These are phyloP conservation scores for Hepsetus odoe DNA, from an alignment of 2,113 vertebrate species.

Conservation along the genomic window DNA sequence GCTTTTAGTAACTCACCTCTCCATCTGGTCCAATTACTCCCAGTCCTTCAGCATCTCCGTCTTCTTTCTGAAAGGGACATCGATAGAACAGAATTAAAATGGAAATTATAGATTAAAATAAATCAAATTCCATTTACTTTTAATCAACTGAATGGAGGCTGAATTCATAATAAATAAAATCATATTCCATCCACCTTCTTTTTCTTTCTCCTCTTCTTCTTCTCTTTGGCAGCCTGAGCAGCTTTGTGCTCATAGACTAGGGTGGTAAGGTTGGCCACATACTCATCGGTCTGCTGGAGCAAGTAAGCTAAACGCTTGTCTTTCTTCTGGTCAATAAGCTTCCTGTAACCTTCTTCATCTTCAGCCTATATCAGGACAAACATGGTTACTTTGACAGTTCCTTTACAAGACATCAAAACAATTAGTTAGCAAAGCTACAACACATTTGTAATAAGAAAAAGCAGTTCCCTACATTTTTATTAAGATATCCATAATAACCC, in stretches of 20 bases:
- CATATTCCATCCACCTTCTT: conserved; percentile 82
- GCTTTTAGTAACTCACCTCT: conserved; percentile 79
- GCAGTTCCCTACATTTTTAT: not conserved
- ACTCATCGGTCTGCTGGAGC: conserved; percentile 96
- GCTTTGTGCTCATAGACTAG: conserved; percentile 97
- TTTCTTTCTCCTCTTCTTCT: conserved; percentile 90
- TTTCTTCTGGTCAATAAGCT: conserved; percentile 98
- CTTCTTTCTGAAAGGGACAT: conserved; percentile 80
- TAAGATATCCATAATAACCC: not conserved
- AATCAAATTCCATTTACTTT: not conserved
- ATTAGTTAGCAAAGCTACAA: not conserved
- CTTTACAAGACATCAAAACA: not conserved
- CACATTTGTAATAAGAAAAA: not conserved
- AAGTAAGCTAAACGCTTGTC: conserved; percentile 95
- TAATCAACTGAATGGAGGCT: not conserved
- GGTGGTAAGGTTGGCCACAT: conserved; percentile 96
- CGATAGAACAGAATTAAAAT: not conserved
- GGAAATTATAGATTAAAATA: not conserved
- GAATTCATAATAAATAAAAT: not conserved
- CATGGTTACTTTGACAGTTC: not conserved
- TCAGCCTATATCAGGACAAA: conserved; percentile 80
- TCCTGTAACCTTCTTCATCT: conserved; percentile 97
- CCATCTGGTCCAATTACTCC: conserved; percentile 91
- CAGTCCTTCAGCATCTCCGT: conserved; percentile 88
- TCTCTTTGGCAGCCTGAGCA: conserved; percentile 96